Percentiles rank a stretch among this genome's conserved stretches.
These are phyloP conservation scores for Trichonephila inaurata DNA, from an alignment of 1,140 invertebrate genomes.

Conservation along the genomic window DNA sequence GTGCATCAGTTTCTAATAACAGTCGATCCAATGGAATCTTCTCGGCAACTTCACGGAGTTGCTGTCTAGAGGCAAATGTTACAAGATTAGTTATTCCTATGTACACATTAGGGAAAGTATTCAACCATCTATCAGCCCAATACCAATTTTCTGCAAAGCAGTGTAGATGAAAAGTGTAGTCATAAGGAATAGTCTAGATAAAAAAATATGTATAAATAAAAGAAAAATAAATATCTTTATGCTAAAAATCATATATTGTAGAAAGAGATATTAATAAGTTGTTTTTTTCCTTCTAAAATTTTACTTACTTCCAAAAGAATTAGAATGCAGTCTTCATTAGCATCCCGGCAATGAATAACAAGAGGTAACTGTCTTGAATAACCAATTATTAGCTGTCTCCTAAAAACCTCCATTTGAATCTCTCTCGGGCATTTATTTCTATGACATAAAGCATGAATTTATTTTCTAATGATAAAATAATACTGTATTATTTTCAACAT, in stretches of 20 bases:
- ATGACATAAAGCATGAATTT: constrained; percentile 77
- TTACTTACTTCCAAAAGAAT: constrained; percentile 84
- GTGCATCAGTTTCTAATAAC: constrained; percentile 82
- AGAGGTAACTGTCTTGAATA: constrained; percentile 89
- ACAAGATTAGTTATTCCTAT: constrained; percentile 82
- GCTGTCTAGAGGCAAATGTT: constrained; percentile 79
- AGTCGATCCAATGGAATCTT: constrained; percentile 81
- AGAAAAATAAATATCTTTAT: too few relatives aligned
- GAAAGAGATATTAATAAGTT: too few relatives aligned
- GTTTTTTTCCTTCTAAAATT: too few relatives aligned
- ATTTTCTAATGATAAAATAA: too few relatives aligned
- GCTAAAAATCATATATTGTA: too few relatives aligned
- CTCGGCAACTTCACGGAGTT: constrained; percentile 80
- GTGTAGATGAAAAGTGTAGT: constrained; percentile 82
- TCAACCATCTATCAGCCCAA: constrained; percentile 80
- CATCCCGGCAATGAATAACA: constrained; percentile 95
- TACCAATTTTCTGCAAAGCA: constrained; percentile 81
- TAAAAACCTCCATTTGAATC: constrained; percentile 81
- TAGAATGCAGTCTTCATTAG: constrained; percentile 89
- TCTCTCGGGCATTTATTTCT: constrained; percentile 82
- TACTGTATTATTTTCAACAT: too few relatives aligned
- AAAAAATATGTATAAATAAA: neutral
- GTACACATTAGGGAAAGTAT: constrained; percentile 81
- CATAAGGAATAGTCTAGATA: constrained; percentile 79
- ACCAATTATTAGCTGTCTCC: constrained; percentile 88